Conservation (phyloP, 2,797 vertebrate species). For the Notoglanidium macrostoma region DNA sequence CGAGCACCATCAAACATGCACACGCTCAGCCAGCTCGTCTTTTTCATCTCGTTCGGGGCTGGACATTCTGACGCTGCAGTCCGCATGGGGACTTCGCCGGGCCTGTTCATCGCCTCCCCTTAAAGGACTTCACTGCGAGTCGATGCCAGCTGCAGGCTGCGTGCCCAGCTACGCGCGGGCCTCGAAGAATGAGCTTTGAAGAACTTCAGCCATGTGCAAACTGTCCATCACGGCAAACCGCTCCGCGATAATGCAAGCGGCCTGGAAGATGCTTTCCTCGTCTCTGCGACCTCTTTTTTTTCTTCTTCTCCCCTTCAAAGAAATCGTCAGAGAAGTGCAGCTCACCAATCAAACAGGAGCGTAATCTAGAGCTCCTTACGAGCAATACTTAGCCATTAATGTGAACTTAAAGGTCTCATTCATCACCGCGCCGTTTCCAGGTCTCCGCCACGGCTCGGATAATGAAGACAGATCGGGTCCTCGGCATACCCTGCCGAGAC, state of each 20-base stretch:
- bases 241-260: conserved; percentile 13
- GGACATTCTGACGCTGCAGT: conserved; percentile 18
- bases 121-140: conserved; percentile 27
- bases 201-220: conserved; percentile 38
- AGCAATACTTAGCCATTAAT: conserved; percentile 67
- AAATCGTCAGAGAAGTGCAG: conserved; percentile 14
- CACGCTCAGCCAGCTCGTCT: background rate
- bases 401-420: conserved; percentile 68
- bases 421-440: conserved; percentile 59
- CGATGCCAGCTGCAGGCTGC: conserved; percentile 26
- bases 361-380: conserved; percentile 65
- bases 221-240: conserved; percentile 7
- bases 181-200: conserved; percentile 37
- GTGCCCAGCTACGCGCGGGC: conserved; percentile 29
- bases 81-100: background rate
- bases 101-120: conserved; percentile 1
- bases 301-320: background rate
- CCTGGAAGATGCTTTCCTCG: background rate
- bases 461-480: conserved; percentile 55
- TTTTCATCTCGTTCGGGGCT: background rate
- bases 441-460: conserved; percentile 48
- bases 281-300: background rate
- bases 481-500: conserved; percentile 6
- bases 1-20: conserved; percentile 16
- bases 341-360: conserved; percentile 49